Evolutionary conservation across 2,888 invertebrate species (phyloP), one percentile per base, ranked within the genome.

Genomic region (Agapostemon virescens): DNA sequence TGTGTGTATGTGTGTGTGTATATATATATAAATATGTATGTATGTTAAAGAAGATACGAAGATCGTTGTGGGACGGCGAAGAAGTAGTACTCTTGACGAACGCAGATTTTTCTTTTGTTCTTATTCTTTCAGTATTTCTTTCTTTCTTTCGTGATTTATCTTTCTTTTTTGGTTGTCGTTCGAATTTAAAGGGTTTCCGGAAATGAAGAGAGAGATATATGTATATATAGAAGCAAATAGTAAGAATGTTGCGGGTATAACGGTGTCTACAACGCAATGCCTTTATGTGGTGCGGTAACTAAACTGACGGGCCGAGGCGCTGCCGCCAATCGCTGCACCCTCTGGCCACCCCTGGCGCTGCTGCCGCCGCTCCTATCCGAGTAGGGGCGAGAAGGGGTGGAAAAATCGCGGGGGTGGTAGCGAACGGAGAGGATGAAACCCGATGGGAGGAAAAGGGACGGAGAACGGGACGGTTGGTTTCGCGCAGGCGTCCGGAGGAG

Each of bases 181-280:
- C 74, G 72, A 82, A 83, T 82, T 71, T 68, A 83, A 74, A 68
- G 83, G 77, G 13, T 55, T 26, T 77, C 26, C 23, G 20, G 67
- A 87, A 87, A 86, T 84, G 68, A 90, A 86, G 87, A 88, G 42
- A 88, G 26, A 66, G 30, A 42, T 55, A 55, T 45, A 45, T 45
- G 4, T 4, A 20, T 45, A 17, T 84, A 85, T 85, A 87, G 82
- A 90, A 90, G 87, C 88, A 90, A 90, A 89, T 86, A 86, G 86
- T 89, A 92, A 92, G 91, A 92, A 91, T 92, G 89, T 92, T 91
- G 92, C 92, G 91, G 91, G 90, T 91, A 85, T 83, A 91, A 92
- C 91, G 91, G 92, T 92, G 92, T 92, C 92, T 92, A 92, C 90
- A 92, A 92, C 92, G 92, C 92, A 92, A 92, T 92, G 92, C 90